Conservation (phyloP, 2,888 invertebrate species). For the Pheosia gnoma region DNA sequence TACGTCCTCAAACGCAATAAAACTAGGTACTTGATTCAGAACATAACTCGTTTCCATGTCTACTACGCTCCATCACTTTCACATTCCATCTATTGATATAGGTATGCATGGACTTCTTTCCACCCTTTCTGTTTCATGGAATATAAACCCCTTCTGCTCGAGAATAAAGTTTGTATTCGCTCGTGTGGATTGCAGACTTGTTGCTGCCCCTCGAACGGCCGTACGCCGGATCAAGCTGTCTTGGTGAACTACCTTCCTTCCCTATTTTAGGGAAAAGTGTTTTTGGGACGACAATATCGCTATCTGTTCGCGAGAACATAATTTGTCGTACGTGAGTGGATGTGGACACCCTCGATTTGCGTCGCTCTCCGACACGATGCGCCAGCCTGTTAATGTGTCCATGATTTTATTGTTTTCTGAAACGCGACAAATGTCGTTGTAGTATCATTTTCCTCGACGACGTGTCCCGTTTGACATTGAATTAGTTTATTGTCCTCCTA, state of each 20-base stretch:
- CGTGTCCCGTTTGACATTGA: no score
- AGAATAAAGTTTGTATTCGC: conserved; percentile 58
- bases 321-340: conserved; percentile 70
- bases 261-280: conserved; percentile 72
- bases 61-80: conserved; percentile 65
- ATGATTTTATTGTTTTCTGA: conserved; percentile 15
- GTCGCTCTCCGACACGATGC: conserved; percentile 46
- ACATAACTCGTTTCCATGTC: conserved; percentile 47
- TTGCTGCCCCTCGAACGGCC: conserved; percentile 71
- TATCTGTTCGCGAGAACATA: conserved; percentile 71
- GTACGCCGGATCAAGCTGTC: conserved; percentile 77
- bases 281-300: conserved; percentile 70
- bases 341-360: conserved; percentile 55
- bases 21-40: conserved; percentile 53
- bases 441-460: background rate
- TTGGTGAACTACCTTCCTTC: conserved; percentile 71
- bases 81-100: conserved; percentile 64
- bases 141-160: conserved; percentile 53
- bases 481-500: no score
- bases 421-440: background rate
- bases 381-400: conserved; percentile 28
- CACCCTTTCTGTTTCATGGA: conserved; percentile 34
- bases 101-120: conserved; percentile 64
- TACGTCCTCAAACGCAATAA: conserved; percentile 26
- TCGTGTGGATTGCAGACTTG: conserved; percentile 62